These are phyloP conservation scores for Oedothorax gibbosus DNA, from an alignment of 1,140 invertebrate species.

Conservation along the genomic window DNA sequence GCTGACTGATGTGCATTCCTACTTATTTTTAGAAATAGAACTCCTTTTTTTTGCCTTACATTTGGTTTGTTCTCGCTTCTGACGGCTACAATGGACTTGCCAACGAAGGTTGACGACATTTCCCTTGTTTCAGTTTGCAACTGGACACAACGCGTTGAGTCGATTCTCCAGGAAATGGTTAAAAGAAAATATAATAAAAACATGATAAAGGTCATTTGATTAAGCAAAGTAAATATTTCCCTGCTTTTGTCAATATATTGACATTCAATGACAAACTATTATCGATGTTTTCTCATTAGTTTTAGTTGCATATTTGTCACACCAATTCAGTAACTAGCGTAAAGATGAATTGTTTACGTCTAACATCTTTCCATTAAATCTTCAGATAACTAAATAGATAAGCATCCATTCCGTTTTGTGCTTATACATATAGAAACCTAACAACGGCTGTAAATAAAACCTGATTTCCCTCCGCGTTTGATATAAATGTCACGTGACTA, in stretches of 20 bases:
- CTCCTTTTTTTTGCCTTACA: conserved; percentile 33
- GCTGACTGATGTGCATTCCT: conserved; percentile 53
- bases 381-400: not conserved
- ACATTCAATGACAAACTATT: too few relatives aligned
- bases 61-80: conserved; percentile 20
- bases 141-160: conserved; percentile 12
- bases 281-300: too few relatives aligned
- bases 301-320: too few relatives aligned
- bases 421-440: not conserved
- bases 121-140: not conserved
- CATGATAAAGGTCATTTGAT: too few relatives aligned
- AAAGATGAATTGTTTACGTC: not conserved
- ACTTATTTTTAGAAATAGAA: conserved; percentile 57
- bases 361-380: not conserved
- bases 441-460: conserved; percentile 5
- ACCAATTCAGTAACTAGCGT: too few relatives aligned
- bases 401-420: conserved; percentile 6
- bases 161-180: too few relatives aligned
- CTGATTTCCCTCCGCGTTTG: not conserved
- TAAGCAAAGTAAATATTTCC: too few relatives aligned
- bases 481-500: conserved; percentile 41
- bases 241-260: too few relatives aligned
- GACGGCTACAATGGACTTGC: conserved; percentile 17
- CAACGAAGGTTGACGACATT: conserved; percentile 43
- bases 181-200: too few relatives aligned